Base-by-base conservation (phyloP, 1,140 invertebrate genomes). In the Whitmania pigra region DNA sequence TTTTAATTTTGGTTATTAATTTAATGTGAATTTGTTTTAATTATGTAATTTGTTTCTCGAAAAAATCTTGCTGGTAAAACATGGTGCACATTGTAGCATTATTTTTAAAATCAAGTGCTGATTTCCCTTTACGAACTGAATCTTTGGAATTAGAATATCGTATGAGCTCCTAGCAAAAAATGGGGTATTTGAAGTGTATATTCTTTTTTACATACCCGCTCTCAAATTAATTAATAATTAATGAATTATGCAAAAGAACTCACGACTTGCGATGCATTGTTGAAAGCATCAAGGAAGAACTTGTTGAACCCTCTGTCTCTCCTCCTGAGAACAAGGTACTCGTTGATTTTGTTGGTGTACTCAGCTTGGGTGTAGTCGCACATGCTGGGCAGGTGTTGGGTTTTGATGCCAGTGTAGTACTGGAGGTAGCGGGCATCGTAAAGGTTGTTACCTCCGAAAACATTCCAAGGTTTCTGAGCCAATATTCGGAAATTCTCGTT, bases 361-460 rank as follows among this genome's bases (percentile, higher is more conserved):
- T 27, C 40, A 7, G 27, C n/a, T 4, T 40, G 4, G 15, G 68
- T 69, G 25, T 69, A 69, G 40, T 43, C 40, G n/a, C 68, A 31
- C 25, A 31, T 9, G 25, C 40, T 69, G 18, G 68, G 68, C 36
- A 69, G 15, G 20, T 36, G 36, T 40, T 36, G 29, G 17, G 68
- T n/a, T 15, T 69, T 7, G 36, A 69, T 69, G 31, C 68, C 68
- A 15, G 68, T 69, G 68, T 31, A 69, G n/a, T 69, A 69, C 68
- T 72, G 68, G 15, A 74, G 36, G 55, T 74, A 75, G 22, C 73
- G 63, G 9, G 36, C 22, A 53, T 75, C 74, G 29, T 75, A 75
- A 4, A 29, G n/a, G 53, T 71, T 74, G 49, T 53, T 74, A 0
- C 70, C 70, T n/a, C 27, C 60, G 36, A 73, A 57, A 18, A 71